A percentile compares a stretch with the other conserved stretches of the same genome.
Conservation (phyloP, 2,888 invertebrate genomes). For the Sylvicola fuscatus region DNA sequence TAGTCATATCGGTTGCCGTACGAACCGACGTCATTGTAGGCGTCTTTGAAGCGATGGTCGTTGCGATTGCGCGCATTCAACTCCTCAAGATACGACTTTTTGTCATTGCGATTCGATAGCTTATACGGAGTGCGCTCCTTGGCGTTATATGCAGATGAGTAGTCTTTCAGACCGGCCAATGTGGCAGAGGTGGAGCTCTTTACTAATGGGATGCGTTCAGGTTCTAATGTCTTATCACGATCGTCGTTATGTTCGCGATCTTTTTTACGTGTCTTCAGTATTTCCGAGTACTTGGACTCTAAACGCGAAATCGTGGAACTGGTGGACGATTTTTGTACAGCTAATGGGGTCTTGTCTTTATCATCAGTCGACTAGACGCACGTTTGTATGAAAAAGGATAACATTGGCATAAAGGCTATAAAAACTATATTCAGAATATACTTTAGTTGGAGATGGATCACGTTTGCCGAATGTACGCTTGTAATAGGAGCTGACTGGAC, state of each 20-base stretch:
- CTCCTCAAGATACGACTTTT: neutral
- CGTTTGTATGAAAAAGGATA: neutral
- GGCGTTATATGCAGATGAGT: neutral
- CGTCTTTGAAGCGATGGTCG: neutral
- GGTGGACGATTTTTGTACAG: slow-evolving; percentile 5
- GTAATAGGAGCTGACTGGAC: slow-evolving; percentile 23
- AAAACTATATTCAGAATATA: neutral
- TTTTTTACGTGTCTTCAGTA: slow-evolving; percentile 25
- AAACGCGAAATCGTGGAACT: slow-evolving; percentile 40
- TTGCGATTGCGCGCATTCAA: neutral
- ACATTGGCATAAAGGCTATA: neutral
- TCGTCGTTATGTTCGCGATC: slow-evolving; percentile 18
- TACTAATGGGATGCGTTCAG: slow-evolving; percentile 20
- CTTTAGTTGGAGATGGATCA: slow-evolving; percentile 13
- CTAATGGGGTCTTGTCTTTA: slow-evolving; percentile 22
- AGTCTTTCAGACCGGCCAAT: no score
- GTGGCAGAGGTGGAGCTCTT: neutral
- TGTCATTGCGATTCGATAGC: neutral
- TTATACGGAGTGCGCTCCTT: slow-evolving; percentile 1
- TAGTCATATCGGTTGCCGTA: no score
- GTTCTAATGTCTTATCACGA: slow-evolving; percentile 50
- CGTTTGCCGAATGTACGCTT: slow-evolving; percentile 20
- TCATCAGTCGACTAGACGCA: slow-evolving; percentile 10
- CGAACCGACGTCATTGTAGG: no score
- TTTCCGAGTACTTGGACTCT: slow-evolving; percentile 60